These are phyloP conservation scores for Hemibagrus wyckioides DNA, from an alignment of 2,113 vertebrate genomes.

Conservation along the genomic window DNA sequence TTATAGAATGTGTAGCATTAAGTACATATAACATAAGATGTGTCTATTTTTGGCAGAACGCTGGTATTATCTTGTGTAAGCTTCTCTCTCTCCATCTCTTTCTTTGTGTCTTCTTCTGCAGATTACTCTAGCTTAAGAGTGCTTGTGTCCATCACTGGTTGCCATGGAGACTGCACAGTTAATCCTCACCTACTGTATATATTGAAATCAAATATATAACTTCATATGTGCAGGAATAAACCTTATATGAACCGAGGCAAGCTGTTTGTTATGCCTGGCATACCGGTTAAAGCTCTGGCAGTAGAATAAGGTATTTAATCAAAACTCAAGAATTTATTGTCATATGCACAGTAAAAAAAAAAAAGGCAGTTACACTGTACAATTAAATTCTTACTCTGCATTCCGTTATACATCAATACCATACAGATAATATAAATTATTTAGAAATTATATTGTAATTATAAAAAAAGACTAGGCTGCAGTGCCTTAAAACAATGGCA, in stretches of 20 bases:
- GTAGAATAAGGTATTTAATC: background rate
- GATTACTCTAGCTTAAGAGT: background rate
- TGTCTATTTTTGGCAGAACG: slow-evolving; percentile 26
- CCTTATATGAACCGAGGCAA: background rate
- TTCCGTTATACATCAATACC: background rate
- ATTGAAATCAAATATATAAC: background rate
- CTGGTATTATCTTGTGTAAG: background rate
- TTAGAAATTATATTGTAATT: background rate
- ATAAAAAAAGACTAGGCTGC: background rate
- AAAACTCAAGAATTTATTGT: background rate
- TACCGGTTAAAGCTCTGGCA: background rate
- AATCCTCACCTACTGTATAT: slow-evolving; percentile 27
- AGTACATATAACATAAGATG: slow-evolving; percentile 21
- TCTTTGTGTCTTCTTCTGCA: slow-evolving; percentile 16
- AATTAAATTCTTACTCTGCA: background rate
- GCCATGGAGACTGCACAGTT: slow-evolving; percentile 49
- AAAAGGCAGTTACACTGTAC: background rate
- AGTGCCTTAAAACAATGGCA: background rate
- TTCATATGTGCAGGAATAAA: background rate
- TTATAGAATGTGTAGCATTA: slow-evolving; percentile 37
- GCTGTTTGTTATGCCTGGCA: background rate
- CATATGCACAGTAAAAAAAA: background rate
- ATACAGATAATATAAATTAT: background rate
- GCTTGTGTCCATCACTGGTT: slow-evolving; percentile 37
- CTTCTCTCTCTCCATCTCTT: slow-evolving; percentile 1